A percentile compares a stretch with the other conserved stretches of the same genome.
Evolutionary conservation across 1,140 invertebrate species (phyloP).

Genomic region (Mya arenaria): DNA sequence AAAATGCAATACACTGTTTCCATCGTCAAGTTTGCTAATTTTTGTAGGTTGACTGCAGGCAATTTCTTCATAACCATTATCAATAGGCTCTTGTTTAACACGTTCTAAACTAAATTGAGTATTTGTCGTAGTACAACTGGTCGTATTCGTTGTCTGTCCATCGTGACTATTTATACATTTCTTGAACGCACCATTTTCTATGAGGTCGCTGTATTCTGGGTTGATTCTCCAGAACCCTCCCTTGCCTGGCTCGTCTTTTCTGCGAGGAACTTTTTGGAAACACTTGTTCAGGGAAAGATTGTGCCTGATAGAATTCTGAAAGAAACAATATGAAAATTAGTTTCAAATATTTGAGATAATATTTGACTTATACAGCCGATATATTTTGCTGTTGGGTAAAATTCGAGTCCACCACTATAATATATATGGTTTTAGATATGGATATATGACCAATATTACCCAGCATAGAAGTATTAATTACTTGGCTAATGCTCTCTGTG

Average conservation of each 20-base stretch:
- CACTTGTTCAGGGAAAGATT: slow-evolving; percentile 96
- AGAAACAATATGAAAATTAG: slow-evolving; percentile 42
- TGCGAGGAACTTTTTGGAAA: slow-evolving; percentile 94
- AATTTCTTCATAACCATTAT: slow-evolving; percentile 56
- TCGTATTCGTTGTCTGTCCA: slow-evolving; percentile 9
- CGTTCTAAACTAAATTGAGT: slow-evolving; percentile 40
- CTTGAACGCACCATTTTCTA: slow-evolving; percentile 79
- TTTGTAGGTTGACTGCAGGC: background rate
- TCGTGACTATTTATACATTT: slow-evolving; percentile 74
- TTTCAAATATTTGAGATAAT: background rate
- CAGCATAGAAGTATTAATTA: too few species aligned
- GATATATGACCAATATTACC: too few species aligned
- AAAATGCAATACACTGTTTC: slow-evolving; percentile 59
- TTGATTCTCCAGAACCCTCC: slow-evolving; percentile 97
- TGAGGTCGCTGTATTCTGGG: slow-evolving; percentile 84
- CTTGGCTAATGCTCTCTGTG: too few species aligned
- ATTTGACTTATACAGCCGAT: too few species aligned
- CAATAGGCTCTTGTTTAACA: slow-evolving; percentile 67
- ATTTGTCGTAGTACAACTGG: slow-evolving; percentile 51
- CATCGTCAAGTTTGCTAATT: slow-evolving; percentile 25
- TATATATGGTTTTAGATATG: too few species aligned
- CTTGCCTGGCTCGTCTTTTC: slow-evolving; percentile 95
- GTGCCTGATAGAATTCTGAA: slow-evolving; percentile 95
- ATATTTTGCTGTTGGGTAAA: too few species aligned
- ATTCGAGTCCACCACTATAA: too few species aligned